Conservation (phyloP, 2,113 vertebrate genomes). For the Conger conger region DNA sequence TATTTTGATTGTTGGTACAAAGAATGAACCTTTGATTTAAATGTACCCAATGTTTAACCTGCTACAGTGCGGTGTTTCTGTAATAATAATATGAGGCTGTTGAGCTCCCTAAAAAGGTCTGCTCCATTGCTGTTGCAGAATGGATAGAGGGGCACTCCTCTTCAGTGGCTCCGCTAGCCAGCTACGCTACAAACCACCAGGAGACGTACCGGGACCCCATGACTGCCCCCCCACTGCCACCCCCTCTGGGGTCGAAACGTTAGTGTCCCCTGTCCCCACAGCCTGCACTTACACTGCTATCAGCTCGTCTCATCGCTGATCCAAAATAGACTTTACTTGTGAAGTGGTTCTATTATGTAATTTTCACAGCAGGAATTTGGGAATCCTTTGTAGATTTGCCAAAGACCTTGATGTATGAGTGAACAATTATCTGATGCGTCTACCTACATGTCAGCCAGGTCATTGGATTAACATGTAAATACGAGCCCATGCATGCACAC, state of each 20-base stretch:
- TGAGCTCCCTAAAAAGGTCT: conserved; percentile 28
- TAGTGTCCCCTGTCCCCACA: conserved; percentile 42
- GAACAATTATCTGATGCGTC: background rate
- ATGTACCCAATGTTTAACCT: background rate
- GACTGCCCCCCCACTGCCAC: conserved; percentile 59
- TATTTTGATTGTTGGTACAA: background rate
- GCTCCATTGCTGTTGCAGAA: conserved; percentile 75
- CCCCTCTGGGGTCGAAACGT: conserved; percentile 72
- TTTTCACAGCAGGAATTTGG: background rate
- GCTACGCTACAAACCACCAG: conserved; percentile 81
- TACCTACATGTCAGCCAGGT: background rate
- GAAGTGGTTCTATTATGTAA: background rate
- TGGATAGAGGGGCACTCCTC: conserved; percentile 90
- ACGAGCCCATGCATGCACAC: background rate
- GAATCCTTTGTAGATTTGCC: background rate
- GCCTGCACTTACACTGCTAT: conserved; percentile 47
- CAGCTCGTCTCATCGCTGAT: conserved; percentile 58
- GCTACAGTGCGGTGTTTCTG: background rate
- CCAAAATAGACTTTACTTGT: background rate
- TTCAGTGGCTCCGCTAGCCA: conserved; percentile 79
- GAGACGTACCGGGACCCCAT: conserved; percentile 86
- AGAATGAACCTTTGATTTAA: background rate
- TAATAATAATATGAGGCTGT: conserved; percentile 1
- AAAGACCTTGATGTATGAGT: background rate
- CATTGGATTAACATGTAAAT: background rate